These are phyloP conservation scores for Amphibalanus amphitrite DNA, from an alignment of 1,140 invertebrate genomes.

Conservation along the genomic window DNA sequence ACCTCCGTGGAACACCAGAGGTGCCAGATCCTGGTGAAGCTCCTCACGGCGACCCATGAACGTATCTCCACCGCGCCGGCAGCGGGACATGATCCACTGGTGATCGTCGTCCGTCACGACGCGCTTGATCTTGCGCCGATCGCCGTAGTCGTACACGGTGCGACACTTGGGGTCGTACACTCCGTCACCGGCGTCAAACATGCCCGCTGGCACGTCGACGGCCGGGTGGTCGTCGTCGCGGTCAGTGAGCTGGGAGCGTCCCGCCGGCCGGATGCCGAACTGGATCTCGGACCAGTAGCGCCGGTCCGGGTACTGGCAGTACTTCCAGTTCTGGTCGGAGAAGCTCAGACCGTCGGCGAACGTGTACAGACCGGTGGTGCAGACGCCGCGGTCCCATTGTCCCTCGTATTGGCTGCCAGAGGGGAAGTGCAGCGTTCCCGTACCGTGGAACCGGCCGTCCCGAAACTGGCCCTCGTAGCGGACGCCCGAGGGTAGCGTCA, in stretches of 20 bases:
- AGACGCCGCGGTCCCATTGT: not conserved
- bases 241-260: not conserved
- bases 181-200: not conserved
- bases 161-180: not conserved
- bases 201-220: not conserved
- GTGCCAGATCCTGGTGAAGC: not conserved
- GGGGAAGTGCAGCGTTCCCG: not conserved
- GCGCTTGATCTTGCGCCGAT: not conserved
- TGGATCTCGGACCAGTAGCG: not conserved
- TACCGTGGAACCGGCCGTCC: conserved; percentile 1
- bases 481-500: not conserved
- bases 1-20: not conserved
- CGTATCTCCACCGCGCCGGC: not conserved
- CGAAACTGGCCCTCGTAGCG: not conserved
- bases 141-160: not conserved
- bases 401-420: not conserved
- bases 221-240: not conserved
- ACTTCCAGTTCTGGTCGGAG: not conserved
- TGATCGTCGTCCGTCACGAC: not conserved
- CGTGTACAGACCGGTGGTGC: not conserved
- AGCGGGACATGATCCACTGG: not conserved
- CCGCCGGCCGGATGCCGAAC: not conserved
- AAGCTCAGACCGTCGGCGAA: not conserved
- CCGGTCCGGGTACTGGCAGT: not conserved
- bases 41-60: not conserved